Evolutionary conservation across 2,797 vertebrate species (phyloP), one percentile per base, ranked within the genome.

Genomic region (Pseudomugil tenellus): DNA sequence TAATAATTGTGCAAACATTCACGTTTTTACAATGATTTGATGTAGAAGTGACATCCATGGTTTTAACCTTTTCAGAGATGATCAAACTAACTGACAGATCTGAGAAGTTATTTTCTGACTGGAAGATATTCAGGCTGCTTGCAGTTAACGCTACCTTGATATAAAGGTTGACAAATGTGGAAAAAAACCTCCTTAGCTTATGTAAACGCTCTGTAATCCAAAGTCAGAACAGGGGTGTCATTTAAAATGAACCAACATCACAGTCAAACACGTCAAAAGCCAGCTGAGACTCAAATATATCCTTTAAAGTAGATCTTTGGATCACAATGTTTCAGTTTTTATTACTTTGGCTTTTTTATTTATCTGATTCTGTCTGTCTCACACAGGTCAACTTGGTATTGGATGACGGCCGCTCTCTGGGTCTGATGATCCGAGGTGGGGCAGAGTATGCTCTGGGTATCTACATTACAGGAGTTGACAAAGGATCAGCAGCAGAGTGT

Each of bases 401-500:
- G 88, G 96, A 96, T 0, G 96, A 98, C 1, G 98, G 97, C 3
- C 96, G 96, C 0, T 98, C 97, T 56, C 91, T 99, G 81, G 98
- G 98, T 53, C 94, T 99, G 69, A 98, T 98, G 84, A 97, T 99
- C 84, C 94, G 98, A 1, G 98, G 98, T 1, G 98, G 98, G 66
- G 95, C 96, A 0, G 98, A 99, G 57, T 99, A 98, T 2, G 95
- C 96, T 32, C 90, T 99, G 68, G 98, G 98, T 21, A 97, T 99
- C 80, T 99, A 98, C 89, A 96, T 99, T 92, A 97, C 98, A 0
- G 98, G 98, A 0, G 96, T 99, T 81, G 97, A 99, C 89, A 92
- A 94, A 1, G 96, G 95, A 29, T 98, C 97, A 0, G 98, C 97
- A 57, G 97, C 97, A 0, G 96, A 98, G 84, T 95, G 95, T 70